Base-by-base conservation (phyloP, 2,113 vertebrate species). In the Pseudopodoces humilis region DNA sequence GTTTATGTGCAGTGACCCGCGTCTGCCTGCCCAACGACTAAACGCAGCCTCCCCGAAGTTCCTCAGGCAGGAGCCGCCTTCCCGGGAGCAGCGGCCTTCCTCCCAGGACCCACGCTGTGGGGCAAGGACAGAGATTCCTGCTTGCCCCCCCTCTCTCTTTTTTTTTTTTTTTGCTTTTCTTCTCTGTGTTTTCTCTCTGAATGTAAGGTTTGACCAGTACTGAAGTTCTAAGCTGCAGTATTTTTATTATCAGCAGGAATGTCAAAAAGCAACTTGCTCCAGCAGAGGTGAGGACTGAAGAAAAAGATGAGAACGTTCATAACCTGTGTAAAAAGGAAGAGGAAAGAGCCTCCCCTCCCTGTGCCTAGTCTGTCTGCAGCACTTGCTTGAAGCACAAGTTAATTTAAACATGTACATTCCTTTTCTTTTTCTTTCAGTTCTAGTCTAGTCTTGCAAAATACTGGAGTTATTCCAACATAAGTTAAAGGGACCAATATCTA, bases 21-120 rank as follows among this genome's bases (percentile, higher is more conserved):
- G 12, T 21, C 31, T 82, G 53, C 53, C 71, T 89, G 46, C 46
- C 28, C 77, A 43, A 49, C 53, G 33, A 39, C 10, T 5, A 5
- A 16, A 20, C 33, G 31, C 62, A 68, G 37, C 28, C 59, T 76
- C 31, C 9, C 27, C 25, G 5, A 0, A 41, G 27, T 30, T 81
- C 30, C 28, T 25, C 13, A n/a, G 2, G 15, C 4, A 4, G 1
- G 10, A 47, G 27, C 25, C 1, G 1, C 27, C 13, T 67, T 81
- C 44, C 47, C 0, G 0, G 52, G 60, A 71, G 50, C 83, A 63
- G 59, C 23, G 37, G 17, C 46, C 59, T 83, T 68, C 33, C 22
- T 62, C 28, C 22, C 2, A 3, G 22, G 11, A 23, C 22, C 39
- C 0, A 0, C 7, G 1, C 13, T 4, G 1, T 10, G 15, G 8